A percentile compares a stretch with the other conserved stretches of the same genome.
These are phyloP conservation scores for Hydrozoanthus gracilis DNA, from an alignment of 92 coral and sea anemone species.

Conservation along the genomic window DNA sequence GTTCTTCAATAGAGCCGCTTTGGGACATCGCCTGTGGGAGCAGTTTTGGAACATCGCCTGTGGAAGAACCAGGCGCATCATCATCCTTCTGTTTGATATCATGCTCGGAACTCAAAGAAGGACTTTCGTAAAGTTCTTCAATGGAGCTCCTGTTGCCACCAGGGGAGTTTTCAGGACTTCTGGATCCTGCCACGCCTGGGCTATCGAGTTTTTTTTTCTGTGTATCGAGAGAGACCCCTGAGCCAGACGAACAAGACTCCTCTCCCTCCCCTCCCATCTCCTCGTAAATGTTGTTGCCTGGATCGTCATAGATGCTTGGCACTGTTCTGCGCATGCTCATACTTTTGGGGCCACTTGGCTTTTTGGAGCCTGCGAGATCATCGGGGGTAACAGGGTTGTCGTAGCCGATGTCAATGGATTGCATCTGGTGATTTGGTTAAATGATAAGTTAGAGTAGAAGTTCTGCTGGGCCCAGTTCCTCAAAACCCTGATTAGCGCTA, in stretches of 20 bases:
- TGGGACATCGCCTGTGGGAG: too few species aligned
- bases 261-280: not conserved
- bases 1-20: not conserved
- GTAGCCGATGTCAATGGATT: conserved; percentile 31
- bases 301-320: conserved; percentile 12
- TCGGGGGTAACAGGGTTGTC: conserved; percentile 31
- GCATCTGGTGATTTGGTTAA: not conserved
- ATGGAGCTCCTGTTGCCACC: not conserved
- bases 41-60: not conserved
- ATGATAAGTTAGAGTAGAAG: not conserved
- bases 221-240: not conserved
- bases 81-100: not conserved
- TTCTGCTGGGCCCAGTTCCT: too few species aligned
- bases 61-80: not conserved
- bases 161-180: not conserved
- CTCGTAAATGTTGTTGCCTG: conserved; percentile 30
- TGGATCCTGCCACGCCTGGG: not conserved
- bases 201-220: not conserved
- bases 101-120: not conserved
- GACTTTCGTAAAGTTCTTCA: not conserved
- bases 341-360: conserved; percentile 8
- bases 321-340: conserved; percentile 11
- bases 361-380: conserved; percentile 17
- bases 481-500: not conserved
- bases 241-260: not conserved